These are phyloP conservation scores for Nemapogon koenigi DNA, from an alignment of 2,888 invertebrate genomes.

Conservation along the genomic window DNA sequence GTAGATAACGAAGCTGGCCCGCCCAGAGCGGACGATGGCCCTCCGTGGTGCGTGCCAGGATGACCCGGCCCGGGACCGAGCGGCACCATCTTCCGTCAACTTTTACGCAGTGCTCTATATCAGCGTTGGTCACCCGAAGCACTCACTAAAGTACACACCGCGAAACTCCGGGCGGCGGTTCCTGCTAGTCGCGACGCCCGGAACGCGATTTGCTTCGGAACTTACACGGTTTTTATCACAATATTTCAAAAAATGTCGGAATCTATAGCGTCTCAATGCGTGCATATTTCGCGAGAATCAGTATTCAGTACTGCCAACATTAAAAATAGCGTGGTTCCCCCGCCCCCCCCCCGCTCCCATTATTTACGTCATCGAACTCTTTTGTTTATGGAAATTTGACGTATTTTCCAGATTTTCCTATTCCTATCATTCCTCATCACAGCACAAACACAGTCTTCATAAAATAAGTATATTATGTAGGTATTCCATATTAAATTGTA, in stretches of 20 bases:
- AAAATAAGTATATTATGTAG: too few species aligned
- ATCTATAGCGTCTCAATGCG: constrained; percentile 59
- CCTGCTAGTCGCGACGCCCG: constrained; percentile 27
- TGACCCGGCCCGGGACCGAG: constrained; percentile 71
- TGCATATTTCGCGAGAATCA: constrained; percentile 59
- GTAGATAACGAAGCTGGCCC: constrained; percentile 57
- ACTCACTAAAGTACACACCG: constrained; percentile 48
- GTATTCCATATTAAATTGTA: too few species aligned
- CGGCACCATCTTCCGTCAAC: constrained; percentile 70
- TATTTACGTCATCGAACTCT: constrained; percentile 13
- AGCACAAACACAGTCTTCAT: too few species aligned
- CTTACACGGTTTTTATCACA: constrained; percentile 42
- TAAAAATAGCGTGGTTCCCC: constrained; percentile 31
- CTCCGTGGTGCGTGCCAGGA: constrained; percentile 58
- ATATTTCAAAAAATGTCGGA: constrained; percentile 57
- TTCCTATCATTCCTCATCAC: too few species aligned
- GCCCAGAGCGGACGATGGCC: constrained; percentile 49
- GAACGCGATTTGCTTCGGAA: constrained; percentile 34
- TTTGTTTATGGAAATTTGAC: too few species aligned
- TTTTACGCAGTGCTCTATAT: constrained; percentile 41
- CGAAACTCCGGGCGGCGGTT: constrained; percentile 32
- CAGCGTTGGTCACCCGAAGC: constrained; percentile 55
- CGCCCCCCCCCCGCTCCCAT: constrained; percentile 23
- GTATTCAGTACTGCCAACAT: constrained; percentile 50
- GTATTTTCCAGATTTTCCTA: too few species aligned